These are phyloP conservation scores for Papilio elwesi DNA, from an alignment of 2,888 invertebrate genomes.

Conservation along the genomic window DNA sequence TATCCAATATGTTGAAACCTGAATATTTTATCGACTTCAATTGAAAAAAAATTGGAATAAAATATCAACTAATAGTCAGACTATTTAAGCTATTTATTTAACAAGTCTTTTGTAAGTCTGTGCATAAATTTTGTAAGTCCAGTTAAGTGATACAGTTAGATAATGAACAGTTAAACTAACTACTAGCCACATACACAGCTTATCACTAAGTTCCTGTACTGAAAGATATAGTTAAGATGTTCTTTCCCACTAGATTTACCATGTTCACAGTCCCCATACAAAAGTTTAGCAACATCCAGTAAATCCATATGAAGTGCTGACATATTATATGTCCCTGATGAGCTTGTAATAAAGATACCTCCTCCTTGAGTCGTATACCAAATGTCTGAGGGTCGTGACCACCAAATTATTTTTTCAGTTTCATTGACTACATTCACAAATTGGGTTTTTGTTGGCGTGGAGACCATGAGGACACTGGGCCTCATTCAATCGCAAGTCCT, in stretches of 20 bases:
- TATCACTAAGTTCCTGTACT: conserved; percentile 81
- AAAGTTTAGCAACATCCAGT: neutral
- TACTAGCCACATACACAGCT: conserved; percentile 72
- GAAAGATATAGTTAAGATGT: conserved; percentile 80
- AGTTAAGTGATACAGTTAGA: conserved; percentile 28
- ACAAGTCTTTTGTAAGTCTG: conserved; percentile 1
- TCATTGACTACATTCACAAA: no score
- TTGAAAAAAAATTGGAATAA: neutral
- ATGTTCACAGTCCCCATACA: conserved; percentile 24
- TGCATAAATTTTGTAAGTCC: conserved; percentile 5
- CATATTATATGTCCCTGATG: no score
- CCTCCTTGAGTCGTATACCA: no score
- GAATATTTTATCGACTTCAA: neutral
- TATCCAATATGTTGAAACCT: neutral
- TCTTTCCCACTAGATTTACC: conserved; percentile 57
- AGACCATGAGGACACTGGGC: no score
- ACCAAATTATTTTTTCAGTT: no score
- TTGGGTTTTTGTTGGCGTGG: no score
- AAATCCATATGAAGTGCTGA: no score
- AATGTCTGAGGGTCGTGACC: no score
- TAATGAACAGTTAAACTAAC: conserved; percentile 68
- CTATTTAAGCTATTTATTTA: no score
- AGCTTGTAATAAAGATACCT: no score
- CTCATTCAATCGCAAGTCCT: neutral
- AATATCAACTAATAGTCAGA: neutral